phyloP scores from a whole-genome alignment of 2,888 invertebrate species.

The Creontiades dilutus region DNA sequence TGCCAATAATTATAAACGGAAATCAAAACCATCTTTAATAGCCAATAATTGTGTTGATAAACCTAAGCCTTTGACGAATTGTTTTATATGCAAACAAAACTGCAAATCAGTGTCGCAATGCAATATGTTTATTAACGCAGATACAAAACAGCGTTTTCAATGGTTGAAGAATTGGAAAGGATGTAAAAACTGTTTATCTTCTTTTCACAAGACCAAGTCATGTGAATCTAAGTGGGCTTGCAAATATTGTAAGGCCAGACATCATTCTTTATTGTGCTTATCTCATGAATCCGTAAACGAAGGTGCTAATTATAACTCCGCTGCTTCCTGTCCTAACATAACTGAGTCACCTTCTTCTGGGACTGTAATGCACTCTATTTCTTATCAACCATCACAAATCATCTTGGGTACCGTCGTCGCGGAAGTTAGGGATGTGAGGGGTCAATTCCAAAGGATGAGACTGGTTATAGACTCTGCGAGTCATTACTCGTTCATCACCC shows the following conservation, averaged over 20 bases:
- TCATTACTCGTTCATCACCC: background rate
- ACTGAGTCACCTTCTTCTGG: background rate
- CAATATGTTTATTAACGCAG: background rate
- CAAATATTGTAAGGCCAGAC: background rate
- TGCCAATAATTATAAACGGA: too few species aligned
- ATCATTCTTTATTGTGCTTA: background rate
- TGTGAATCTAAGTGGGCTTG: background rate
- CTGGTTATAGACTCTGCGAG: too few species aligned
- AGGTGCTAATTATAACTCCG: background rate
- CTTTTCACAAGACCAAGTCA: background rate
- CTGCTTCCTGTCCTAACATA: background rate
- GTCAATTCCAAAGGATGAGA: background rate
- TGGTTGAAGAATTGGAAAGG: constrained; percentile 6
- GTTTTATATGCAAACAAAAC: too few species aligned
- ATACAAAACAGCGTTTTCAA: background rate
- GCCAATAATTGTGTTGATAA: too few species aligned
- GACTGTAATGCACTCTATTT: background rate
- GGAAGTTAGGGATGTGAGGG: background rate
- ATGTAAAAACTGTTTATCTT: background rate
- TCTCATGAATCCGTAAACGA: background rate
- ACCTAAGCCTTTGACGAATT: too few species aligned
- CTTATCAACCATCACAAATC: background rate
- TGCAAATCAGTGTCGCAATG: background rate
- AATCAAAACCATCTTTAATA: too few species aligned
- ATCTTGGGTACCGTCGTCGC: background rate